A percentile compares a stretch with the other conserved stretches of the same genome.
phyloP scores from a whole-genome alignment of 1,140 invertebrate species.

The Penaeus chinensis region DNA sequence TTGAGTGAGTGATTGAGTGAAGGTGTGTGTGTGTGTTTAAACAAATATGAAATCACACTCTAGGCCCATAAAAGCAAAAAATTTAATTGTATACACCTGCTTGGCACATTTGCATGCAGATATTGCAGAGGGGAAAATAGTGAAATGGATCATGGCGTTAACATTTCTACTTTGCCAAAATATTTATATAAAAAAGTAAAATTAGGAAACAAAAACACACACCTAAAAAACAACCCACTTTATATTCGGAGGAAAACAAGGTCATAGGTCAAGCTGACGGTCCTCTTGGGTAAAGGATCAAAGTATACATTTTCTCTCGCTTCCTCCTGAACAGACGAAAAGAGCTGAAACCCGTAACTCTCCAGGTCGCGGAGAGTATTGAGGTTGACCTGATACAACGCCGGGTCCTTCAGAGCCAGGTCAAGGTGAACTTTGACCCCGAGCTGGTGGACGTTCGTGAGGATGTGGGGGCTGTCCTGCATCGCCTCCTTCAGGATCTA shows the following conservation, averaged over 20 bases:
- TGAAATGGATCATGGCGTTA: no score
- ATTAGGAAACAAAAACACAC: no score
- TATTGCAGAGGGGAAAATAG: no score
- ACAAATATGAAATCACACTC: no score
- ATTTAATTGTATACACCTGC: no score
- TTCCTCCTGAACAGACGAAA: conserved; percentile 9
- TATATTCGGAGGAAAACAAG: conserved; percentile 27
- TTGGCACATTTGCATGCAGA: no score
- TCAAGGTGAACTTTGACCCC: conserved; percentile 31
- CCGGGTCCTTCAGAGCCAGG: conserved; percentile 21
- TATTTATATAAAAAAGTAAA: no score
- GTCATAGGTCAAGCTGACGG: conserved; percentile 22
- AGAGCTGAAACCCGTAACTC: conserved; percentile 38
- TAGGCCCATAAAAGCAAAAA: no score
- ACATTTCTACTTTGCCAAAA: no score
- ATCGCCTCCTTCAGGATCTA: conserved; percentile 36
- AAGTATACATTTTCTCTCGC: neutral
- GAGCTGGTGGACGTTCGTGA: conserved; percentile 43
- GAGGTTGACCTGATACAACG: conserved; percentile 24
- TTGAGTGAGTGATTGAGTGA: no score
- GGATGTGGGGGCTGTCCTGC: neutral
- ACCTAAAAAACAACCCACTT: no score
- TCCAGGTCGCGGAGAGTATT: conserved; percentile 22
- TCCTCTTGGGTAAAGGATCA: conserved; percentile 5
- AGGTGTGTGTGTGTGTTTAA: no score